These are phyloP conservation scores for Thaleichthys pacificus DNA, from an alignment of 2,797 vertebrate genomes.

Conservation along the genomic window DNA sequence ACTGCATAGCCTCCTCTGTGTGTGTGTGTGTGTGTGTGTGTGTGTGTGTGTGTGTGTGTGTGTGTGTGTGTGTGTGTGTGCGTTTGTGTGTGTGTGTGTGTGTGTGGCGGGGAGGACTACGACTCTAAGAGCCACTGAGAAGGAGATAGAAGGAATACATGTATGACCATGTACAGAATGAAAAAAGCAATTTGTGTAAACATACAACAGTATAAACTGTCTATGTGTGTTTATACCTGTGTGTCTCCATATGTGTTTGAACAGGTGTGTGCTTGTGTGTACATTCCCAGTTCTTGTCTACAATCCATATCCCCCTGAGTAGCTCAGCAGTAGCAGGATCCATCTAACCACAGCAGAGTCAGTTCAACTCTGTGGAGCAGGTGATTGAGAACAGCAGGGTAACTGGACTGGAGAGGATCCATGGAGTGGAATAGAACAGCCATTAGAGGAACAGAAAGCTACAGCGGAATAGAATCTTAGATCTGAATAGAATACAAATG, in stretches of 20 bases:
- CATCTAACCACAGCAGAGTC: neutral
- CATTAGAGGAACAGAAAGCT: neutral
- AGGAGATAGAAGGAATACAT: no score
- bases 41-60: neutral
- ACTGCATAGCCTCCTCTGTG: constrained; percentile 46
- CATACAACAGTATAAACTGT: no score
- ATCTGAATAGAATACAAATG: neutral
- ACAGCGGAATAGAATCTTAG: neutral
- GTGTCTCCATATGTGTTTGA: neutral
- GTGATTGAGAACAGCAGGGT: neutral
- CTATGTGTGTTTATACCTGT: neutral
- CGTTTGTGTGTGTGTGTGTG: neutral
- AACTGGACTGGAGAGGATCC: no score
- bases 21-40: constrained; percentile 15
- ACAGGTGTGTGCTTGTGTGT: neutral
- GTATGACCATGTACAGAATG: no score
- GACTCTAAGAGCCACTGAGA: no score
- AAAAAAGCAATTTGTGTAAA: no score
- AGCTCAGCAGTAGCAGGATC: neutral
- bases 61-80: constrained; percentile 1
- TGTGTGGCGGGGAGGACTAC: neutral
- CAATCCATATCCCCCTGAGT: constrained; percentile 4
- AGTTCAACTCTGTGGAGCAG: neutral
- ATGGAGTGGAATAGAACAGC: neutral
- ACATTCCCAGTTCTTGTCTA: neutral